Percentiles rank a stretch among this genome's conserved stretches.
Evolutionary conservation across 2,888 invertebrate species (phyloP).

Genomic region (Drosophila paramelanica): DNA sequence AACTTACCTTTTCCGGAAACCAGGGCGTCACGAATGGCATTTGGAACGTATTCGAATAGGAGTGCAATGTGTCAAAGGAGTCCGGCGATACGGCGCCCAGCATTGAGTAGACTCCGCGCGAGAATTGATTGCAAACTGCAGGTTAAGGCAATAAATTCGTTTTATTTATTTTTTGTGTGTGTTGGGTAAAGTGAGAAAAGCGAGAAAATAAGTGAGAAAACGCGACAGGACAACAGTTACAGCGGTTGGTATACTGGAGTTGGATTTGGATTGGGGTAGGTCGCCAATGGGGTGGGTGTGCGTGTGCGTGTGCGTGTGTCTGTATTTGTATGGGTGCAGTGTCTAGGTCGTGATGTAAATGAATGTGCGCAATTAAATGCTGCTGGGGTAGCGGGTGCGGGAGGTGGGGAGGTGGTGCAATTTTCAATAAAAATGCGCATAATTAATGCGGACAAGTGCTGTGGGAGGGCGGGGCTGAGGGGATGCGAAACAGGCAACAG

Average conservation of each 20-base stretch:
- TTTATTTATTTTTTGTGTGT: not conserved
- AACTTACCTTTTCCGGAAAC: slow-evolving; percentile 95
- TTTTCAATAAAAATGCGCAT: slow-evolving; percentile 78
- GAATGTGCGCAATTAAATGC: slow-evolving; percentile 72
- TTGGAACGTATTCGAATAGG: slow-evolving; percentile 97
- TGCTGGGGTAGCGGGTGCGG: slow-evolving; percentile 11
- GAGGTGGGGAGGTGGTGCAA: slow-evolving; percentile 28
- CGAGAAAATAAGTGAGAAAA: slow-evolving; percentile 14
- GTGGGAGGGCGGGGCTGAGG: not conserved
- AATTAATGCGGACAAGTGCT: slow-evolving; percentile 63
- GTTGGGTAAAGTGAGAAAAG: slow-evolving; percentile 18
- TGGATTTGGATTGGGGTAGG: slow-evolving; percentile 11
- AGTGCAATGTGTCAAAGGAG: slow-evolving; percentile 96
- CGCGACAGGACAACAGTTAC: slow-evolving; percentile 39
- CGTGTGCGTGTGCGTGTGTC: slow-evolving; percentile 1
- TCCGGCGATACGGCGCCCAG: slow-evolving; percentile 96
- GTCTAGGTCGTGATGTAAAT: slow-evolving; percentile 69
- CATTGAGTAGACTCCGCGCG: slow-evolving; percentile 95
- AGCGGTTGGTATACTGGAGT: slow-evolving; percentile 8
- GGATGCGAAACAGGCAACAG: slow-evolving; percentile 6
- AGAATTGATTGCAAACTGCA: slow-evolving; percentile 95
- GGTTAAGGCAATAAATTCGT: slow-evolving; percentile 76
- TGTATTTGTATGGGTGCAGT: slow-evolving; percentile 30
- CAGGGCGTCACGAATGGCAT: slow-evolving; percentile 97
- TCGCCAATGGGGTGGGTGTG: slow-evolving; percentile 4